A percentile compares a stretch with the other conserved stretches of the same genome.
Conservation (phyloP, 2,113 vertebrate genomes). For the Butorides virescens region DNA sequence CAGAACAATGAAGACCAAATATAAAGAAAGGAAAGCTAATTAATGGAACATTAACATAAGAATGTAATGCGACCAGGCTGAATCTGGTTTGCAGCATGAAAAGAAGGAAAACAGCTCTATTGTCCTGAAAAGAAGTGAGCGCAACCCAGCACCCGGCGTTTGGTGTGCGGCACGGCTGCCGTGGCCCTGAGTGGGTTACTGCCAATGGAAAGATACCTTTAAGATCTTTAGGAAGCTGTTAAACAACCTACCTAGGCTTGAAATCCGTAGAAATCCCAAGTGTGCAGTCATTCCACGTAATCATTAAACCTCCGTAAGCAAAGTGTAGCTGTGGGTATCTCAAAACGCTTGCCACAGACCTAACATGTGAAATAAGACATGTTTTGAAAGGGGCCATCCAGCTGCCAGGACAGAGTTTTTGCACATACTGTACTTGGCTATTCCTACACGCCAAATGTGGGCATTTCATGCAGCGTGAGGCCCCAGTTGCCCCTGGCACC, state of each 20-base stretch:
- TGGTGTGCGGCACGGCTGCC: fast-evolving
- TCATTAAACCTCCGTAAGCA: neutral
- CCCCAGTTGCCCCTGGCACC: neutral
- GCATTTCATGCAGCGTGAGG: neutral
- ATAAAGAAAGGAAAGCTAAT: conserved; percentile 50
- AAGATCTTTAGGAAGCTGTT: neutral
- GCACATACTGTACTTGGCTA: neutral
- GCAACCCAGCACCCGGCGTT: neutral
- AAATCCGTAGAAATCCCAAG: neutral
- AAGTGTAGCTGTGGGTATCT: neutral
- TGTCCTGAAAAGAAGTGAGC: neutral
- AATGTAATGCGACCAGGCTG: conserved; percentile 52
- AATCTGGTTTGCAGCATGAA: conserved; percentile 10
- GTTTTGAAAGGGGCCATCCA: neutral
- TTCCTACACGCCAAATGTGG: neutral
- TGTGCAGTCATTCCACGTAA: fast-evolving
- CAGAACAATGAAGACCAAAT: conserved; percentile 63
- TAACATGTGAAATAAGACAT: neutral
- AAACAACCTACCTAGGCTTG: neutral
- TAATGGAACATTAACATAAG: conserved; percentile 56
- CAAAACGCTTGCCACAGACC: neutral
- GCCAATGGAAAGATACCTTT: neutral
- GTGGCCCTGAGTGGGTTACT: neutral
- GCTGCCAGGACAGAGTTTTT: neutral
- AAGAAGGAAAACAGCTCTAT: neutral